A percentile compares a stretch with the other conserved stretches of the same genome.
These are phyloP conservation scores for Phylloscopus trochiloides DNA, from an alignment of 2,113 vertebrate genomes.

Conservation along the genomic window DNA sequence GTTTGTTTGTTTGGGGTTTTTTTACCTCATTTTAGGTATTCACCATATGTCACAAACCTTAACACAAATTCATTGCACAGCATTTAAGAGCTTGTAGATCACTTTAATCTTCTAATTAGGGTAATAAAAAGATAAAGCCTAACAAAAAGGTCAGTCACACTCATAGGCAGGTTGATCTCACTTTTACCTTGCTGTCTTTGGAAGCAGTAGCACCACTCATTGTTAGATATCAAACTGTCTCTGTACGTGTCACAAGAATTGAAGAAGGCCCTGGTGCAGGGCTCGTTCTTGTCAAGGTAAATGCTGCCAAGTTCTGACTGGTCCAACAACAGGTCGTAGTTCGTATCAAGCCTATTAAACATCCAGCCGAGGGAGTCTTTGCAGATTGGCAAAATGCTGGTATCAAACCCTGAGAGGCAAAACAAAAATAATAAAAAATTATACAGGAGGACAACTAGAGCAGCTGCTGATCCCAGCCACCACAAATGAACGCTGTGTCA, in stretches of 20 bases:
- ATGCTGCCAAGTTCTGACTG: slow-evolving; percentile 91
- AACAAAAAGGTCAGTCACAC: neutral
- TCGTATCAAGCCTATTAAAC: slow-evolving; percentile 94
- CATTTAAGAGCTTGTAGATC: neutral
- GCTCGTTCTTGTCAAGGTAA: slow-evolving; percentile 89
- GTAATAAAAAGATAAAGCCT: neutral
- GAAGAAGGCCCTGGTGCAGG: slow-evolving; percentile 89
- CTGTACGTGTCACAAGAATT: slow-evolving; percentile 89
- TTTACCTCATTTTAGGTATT: neutral
- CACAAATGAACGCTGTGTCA: neutral
- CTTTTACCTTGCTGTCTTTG: slow-evolving; percentile 92
- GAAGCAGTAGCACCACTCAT: slow-evolving; percentile 98
- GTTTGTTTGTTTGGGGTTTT: neutral
- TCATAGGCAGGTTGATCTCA: neutral
- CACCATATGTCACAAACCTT: neutral
- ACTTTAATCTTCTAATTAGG: neutral
- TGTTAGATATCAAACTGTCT: slow-evolving; percentile 90
- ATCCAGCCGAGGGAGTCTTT: slow-evolving; percentile 97
- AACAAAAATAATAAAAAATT: neutral
- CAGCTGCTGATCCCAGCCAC: neutral
- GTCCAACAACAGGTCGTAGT: slow-evolving; percentile 92
- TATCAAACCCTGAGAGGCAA: slow-evolving; percentile 83
- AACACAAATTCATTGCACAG: neutral
- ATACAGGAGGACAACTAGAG: neutral
- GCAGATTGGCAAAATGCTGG: slow-evolving; percentile 87